Conservation (phyloP, 2,113 vertebrate species). For the Ciconia boyciana region DNA sequence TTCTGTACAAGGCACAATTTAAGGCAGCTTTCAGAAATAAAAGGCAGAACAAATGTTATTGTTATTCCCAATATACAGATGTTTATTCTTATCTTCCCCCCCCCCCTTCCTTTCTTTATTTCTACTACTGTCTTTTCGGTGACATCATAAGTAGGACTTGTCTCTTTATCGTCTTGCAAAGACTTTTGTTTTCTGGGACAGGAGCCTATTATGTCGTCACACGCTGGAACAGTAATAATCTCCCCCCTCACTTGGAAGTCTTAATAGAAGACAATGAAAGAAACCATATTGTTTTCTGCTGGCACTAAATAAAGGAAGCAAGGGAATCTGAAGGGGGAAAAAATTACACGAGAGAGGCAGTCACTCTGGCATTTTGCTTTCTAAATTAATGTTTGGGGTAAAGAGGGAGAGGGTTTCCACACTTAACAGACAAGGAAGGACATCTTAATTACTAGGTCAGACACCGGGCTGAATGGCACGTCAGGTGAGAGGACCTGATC, state of each 20-base stretch:
- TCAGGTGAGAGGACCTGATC: conserved; percentile 42
- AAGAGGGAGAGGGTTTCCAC: conserved; percentile 50
- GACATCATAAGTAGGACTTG: conserved; percentile 78
- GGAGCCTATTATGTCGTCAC: conserved; percentile 80
- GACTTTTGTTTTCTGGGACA: conserved; percentile 79
- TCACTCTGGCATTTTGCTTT: conserved; percentile 33
- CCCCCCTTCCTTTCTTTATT: conserved; percentile 44
- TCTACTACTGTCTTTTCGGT: conserved; percentile 65
- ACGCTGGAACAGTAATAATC: conserved; percentile 62
- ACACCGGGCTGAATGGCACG: background rate
- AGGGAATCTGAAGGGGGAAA: conserved; percentile 32
- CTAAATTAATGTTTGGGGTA: conserved; percentile 49
- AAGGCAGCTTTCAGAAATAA: conserved; percentile 40
- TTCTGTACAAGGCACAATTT: conserved; percentile 56
- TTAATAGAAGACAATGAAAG: conserved; percentile 60
- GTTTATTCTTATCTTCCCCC: conserved; percentile 28
- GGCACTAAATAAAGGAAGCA: conserved; percentile 61
- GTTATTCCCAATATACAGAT: conserved; percentile 69
- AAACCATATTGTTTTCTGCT: conserved; percentile 32
- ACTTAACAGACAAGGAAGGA: conserved; percentile 31
- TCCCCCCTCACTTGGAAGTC: conserved; percentile 35
- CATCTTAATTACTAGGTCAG: conserved; percentile 49
- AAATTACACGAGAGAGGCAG: conserved; percentile 8
- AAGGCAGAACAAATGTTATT: conserved; percentile 53
- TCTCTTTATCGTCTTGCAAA: conserved; percentile 56